phyloP scores from a whole-genome alignment of 2,888 invertebrate genomes.

The Mythimna pallens region DNA sequence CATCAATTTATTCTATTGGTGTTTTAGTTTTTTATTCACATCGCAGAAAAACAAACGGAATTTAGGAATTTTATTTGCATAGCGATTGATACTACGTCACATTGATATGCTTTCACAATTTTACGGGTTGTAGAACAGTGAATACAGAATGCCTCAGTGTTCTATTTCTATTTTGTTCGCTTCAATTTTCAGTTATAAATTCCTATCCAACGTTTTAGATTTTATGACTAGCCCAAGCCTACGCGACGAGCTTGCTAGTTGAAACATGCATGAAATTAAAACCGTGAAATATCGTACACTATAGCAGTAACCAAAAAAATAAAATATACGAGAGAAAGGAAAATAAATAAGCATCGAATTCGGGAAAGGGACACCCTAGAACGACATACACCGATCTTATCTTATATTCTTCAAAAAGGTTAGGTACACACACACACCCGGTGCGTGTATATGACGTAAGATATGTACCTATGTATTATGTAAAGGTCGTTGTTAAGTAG shows the following conservation, averaged over 20 bases:
- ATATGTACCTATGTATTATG: constrained; percentile 2
- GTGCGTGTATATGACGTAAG: constrained; percentile 36
- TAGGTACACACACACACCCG: neutral
- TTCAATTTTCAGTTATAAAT: constrained; percentile 8
- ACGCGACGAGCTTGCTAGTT: too few relatives aligned
- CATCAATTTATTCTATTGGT: neutral
- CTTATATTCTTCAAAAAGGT: constrained; percentile 22
- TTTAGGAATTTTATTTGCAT: neutral
- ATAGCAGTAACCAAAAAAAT: neutral
- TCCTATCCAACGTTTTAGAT: neutral
- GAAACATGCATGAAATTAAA: neutral
- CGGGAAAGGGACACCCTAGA: neutral
- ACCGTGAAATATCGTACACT: neutral
- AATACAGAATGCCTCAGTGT: neutral
- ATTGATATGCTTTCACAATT: constrained; percentile 3
- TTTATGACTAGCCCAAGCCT: neutral
- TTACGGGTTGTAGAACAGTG: constrained; percentile 7
- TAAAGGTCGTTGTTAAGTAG: neutral
- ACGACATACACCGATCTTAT: constrained; percentile 12
- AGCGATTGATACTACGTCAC: constrained; percentile 8
- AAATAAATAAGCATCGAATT: constrained; percentile 22
- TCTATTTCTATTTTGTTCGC: neutral
- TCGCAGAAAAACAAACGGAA: constrained; percentile 12
- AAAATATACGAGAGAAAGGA: neutral
- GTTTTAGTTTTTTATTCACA: constrained; percentile 7